phyloP scores from a whole-genome alignment of 2,888 invertebrate genomes.

The Pherbina coryleti region DNA sequence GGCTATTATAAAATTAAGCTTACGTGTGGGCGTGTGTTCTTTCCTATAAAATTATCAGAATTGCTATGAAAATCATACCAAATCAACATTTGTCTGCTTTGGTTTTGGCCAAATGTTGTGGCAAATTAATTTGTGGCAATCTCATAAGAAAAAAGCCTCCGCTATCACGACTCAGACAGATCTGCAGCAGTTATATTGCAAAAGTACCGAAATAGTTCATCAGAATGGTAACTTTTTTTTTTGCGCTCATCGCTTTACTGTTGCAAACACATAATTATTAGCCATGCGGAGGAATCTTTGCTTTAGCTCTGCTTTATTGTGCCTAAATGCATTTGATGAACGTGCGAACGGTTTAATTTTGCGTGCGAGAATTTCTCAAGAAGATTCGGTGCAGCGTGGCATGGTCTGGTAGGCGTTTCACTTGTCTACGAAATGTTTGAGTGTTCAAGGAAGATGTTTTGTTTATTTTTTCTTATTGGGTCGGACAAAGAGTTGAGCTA shows the following conservation, averaged over 20 bases:
- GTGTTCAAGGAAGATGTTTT: neutral
- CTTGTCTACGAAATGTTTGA: slow-evolving; percentile 20
- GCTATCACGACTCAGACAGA: neutral
- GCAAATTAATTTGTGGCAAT: slow-evolving; percentile 5
- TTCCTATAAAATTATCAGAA: neutral
- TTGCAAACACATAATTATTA: slow-evolving; percentile 9
- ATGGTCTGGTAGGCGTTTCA: slow-evolving; percentile 15
- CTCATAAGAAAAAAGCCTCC: neutral
- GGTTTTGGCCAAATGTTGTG: slow-evolving; percentile 1
- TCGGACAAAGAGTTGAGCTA: neutral
- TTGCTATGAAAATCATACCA: neutral
- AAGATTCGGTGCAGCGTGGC: neutral
- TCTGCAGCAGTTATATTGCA: neutral
- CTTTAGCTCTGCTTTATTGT: neutral
- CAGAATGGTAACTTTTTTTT: neutral
- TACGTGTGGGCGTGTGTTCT: neutral
- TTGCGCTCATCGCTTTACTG: neutral
- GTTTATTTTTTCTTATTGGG: neutral
- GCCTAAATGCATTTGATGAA: slow-evolving; percentile 8
- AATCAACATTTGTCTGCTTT: neutral
- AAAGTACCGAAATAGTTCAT: slow-evolving; percentile 18
- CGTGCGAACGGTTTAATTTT: slow-evolving; percentile 29
- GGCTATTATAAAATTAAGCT: neutral
- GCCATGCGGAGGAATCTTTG: neutral
- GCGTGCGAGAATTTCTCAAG: slow-evolving; percentile 26